Evolutionary conservation across 2,888 invertebrate genomes (phyloP).

Genomic region (Drosophila koepferae): DNA sequence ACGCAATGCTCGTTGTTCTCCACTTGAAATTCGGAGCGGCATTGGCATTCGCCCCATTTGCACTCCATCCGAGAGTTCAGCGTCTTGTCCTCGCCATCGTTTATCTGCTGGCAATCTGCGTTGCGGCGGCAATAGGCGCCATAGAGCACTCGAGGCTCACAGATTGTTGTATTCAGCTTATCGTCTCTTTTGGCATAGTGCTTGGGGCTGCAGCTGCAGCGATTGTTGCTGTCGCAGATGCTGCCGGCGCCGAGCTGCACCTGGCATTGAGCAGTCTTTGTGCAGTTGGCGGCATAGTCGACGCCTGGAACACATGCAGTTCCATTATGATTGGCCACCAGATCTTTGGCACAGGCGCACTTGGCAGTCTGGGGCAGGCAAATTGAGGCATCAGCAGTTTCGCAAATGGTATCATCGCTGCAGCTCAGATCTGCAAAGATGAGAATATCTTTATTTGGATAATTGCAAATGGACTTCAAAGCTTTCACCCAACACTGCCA

Average conservation of each 20-base stretch:
- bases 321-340: constrained; percentile 50
- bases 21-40: constrained; percentile 19
- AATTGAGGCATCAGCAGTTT: constrained; percentile 19
- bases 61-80: constrained; percentile 40
- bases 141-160: constrained; percentile 40
- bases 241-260: constrained; percentile 48
- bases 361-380: constrained; percentile 34
- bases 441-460: not conserved
- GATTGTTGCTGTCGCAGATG: constrained; percentile 41
- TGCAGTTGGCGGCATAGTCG: constrained; percentile 37
- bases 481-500: constrained; percentile 73
- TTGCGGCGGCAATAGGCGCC: constrained; percentile 50
- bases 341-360: constrained; percentile 46
- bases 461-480: not conserved
- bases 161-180: constrained; percentile 9
- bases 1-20: constrained; percentile 41
- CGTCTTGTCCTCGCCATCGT: not conserved
- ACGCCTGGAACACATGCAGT: constrained; percentile 42
- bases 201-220: constrained; percentile 41
- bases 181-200: constrained; percentile 41
- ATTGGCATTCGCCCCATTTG: constrained; percentile 51
- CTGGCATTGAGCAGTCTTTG: constrained; percentile 61
- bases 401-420: constrained; percentile 36
- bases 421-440: constrained; percentile 43
- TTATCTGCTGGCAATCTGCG: constrained; percentile 43